Evolutionary conservation across 2,797 vertebrate genomes (phyloP).

Genomic region (Acanthurus leucopareius): DNA sequence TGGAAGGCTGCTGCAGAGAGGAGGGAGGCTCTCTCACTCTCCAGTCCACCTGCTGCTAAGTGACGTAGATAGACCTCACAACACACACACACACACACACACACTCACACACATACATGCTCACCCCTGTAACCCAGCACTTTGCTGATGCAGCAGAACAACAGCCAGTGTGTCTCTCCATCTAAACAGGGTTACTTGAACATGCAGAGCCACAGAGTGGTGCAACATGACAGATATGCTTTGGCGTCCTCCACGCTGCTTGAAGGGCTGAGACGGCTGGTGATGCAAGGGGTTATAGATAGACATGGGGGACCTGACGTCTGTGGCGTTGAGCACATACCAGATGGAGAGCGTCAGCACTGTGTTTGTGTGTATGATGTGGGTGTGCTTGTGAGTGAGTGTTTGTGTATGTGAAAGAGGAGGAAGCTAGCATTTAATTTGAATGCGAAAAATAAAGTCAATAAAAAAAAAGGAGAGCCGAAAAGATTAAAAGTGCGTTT

Average conservation of each 20-base stretch:
- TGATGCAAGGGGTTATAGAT: conserved; percentile 36
- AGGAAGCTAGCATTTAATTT: conserved; percentile 10
- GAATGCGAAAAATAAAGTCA: conserved; percentile 14
- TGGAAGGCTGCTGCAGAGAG: conserved; percentile 35
- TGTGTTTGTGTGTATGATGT: conserved; percentile 1
- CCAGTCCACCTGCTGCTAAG: conserved; percentile 64
- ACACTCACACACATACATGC: conserved; percentile 30
- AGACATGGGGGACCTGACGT: conserved; percentile 37
- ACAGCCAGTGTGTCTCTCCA: conserved; percentile 50
- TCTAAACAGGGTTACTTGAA: conserved; percentile 56
- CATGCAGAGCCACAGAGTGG: conserved; percentile 38
- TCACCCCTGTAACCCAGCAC: conserved; percentile 62
- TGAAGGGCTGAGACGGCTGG: conserved; percentile 31
- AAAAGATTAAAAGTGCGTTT: neutral
- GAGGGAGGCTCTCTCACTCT: conserved; percentile 37
- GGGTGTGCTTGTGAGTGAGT: neutral
- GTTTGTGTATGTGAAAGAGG: conserved; percentile 2
- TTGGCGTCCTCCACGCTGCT: conserved; percentile 10
- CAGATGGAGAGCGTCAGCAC: conserved; percentile 44
- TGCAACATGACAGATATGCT: conserved; percentile 55
- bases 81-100: conserved; percentile 11
- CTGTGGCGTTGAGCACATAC: conserved; percentile 34
- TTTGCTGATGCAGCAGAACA: conserved; percentile 71
- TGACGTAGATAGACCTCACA: conserved; percentile 40
- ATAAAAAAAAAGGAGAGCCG: neutral